Percentiles rank a stretch among this genome's conserved stretches.
Conservation (phyloP, 1,140 invertebrate species). For the Solenopsis fugax region DNA sequence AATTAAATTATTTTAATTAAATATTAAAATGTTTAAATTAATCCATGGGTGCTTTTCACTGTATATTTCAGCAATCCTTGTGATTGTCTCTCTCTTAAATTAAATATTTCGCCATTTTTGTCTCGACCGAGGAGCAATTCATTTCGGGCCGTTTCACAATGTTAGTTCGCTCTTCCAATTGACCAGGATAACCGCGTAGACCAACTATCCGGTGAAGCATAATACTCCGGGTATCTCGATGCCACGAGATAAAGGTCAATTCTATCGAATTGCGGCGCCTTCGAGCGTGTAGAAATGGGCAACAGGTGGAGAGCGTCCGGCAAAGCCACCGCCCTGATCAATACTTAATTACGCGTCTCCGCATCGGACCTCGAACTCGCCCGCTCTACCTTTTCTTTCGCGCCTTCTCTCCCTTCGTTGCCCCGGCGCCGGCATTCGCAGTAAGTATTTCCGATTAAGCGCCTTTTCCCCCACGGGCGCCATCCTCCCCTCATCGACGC, state of each 20-base stretch:
- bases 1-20: neutral
- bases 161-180: slow-evolving; percentile 35
- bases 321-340: slow-evolving; percentile 82
- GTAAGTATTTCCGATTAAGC: slow-evolving; percentile 62
- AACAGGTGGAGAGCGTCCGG: slow-evolving; percentile 79
- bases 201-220: slow-evolving; percentile 50
- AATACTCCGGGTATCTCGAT: slow-evolving; percentile 52
- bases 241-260: slow-evolving; percentile 72
- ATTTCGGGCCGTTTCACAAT: slow-evolving; percentile 8
- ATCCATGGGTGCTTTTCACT: neutral
- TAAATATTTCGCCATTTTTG: neutral
- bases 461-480: slow-evolving; percentile 9
- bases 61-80: neutral
- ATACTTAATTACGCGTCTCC: slow-evolving; percentile 82
- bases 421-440: slow-evolving; percentile 1
- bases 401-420: neutral
- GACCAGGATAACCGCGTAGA: slow-evolving; percentile 50
- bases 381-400: slow-evolving; percentile 27
- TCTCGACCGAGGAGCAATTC: neutral
- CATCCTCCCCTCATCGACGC: neutral
- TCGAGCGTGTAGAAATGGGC: slow-evolving; percentile 71
- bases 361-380: slow-evolving; percentile 55
- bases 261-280: slow-evolving; percentile 73
- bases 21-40: neutral
- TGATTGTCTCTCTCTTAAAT: neutral